Base-by-base conservation (phyloP, 2,797 vertebrate genomes). In the Schizothorax lantsangensis region DNA sequence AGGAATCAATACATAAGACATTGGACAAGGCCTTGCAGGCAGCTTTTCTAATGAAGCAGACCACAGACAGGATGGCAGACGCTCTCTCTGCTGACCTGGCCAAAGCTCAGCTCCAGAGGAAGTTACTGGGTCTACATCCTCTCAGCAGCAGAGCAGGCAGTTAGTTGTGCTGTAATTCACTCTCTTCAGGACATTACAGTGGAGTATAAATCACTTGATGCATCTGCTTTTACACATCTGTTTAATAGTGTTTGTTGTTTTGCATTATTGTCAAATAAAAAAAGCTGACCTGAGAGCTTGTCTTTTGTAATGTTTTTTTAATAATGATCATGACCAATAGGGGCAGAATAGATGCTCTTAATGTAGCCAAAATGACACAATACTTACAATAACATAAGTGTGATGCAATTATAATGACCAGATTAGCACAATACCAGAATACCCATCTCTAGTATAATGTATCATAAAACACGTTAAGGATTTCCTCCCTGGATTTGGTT, bases 11-110 rank as follows among this genome's bases (percentile, higher is more conserved):
- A 91, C 96, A 86, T 92, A 94, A 83, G 15, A 93, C 96, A 83
- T 91, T 99, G 90, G 97, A 99, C 91, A 94, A 93, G 78, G 97
- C 97, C 52, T 94, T 99, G 64, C 94, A 96, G 88, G 95, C 96
- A 80, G 97, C 97, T 15, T 95, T 91, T 84, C 89, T 87, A 86
- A 92, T 99, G 96, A 98, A 98, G 94, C 94, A 92, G 93, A 96
- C 96, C 15, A 97, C 97, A 0, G 97, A 97, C 88, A 93, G 87
- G 79, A 98, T 99, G 96, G 95, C 97, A 62, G 95, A 88, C 89
- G 93, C 89, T 2, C 93, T 98, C 87, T 95, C 96, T 72, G 94
- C 95, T 88, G 97, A 99, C 87, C 92, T 98, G 89, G 94, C 93
- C 89, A 93, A 95, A 92, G 92, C 93, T 43, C 92, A 93, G 72